Conservation (phyloP, 2,888 invertebrate genomes). For the Eupithecia dodoneata region DNA sequence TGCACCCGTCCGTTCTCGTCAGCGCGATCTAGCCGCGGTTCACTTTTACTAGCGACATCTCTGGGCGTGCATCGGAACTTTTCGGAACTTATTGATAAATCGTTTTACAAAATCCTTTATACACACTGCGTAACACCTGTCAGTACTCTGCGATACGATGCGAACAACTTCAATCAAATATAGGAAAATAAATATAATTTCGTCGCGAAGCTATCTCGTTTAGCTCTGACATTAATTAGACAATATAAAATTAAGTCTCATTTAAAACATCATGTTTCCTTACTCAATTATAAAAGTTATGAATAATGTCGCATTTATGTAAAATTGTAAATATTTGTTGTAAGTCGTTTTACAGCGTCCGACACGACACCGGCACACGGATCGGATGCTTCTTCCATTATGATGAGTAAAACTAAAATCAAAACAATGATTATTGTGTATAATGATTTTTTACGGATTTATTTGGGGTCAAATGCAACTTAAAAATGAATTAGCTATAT, state of each 20-base stretch:
- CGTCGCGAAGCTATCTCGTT: background rate
- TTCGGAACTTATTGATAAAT: too few species aligned
- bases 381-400: conserved; percentile 5
- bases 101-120: too few species aligned
- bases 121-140: too few species aligned
- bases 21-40: too few species aligned
- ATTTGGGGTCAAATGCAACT: background rate
- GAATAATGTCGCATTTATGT: conserved; percentile 25
- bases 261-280: background rate
- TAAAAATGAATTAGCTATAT: conserved; percentile 6
- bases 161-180: background rate
- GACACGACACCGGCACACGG: conserved; percentile 7
- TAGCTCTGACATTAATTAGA: background rate
- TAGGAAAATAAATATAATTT: background rate
- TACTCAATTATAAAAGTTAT: conserved; percentile 14
- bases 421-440: background rate
- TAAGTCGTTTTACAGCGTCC: conserved; percentile 14
- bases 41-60: too few species aligned
- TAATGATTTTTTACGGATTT: background rate
- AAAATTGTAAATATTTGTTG: conserved; percentile 19
- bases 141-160: background rate
- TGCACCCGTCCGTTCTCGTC: too few species aligned
- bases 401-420: background rate
- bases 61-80: too few species aligned
- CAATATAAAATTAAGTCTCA: background rate